These are phyloP conservation scores for Heteromurus nitidus DNA, from an alignment of 2,888 invertebrate genomes.

Conservation along the genomic window DNA sequence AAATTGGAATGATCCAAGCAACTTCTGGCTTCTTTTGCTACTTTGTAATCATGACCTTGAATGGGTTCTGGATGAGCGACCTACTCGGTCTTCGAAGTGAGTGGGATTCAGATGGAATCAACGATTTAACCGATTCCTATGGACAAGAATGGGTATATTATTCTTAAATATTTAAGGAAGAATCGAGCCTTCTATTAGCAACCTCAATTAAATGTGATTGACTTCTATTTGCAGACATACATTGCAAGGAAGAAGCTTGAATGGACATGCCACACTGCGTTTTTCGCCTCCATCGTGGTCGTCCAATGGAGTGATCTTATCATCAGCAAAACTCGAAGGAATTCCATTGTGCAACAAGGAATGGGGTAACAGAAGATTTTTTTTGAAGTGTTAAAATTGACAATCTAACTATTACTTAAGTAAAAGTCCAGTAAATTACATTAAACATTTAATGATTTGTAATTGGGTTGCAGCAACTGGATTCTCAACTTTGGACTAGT, in stretches of 20 bases:
- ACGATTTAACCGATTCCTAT: slow-evolving; percentile 82
- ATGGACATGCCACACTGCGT: slow-evolving; percentile 98
- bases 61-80: slow-evolving; percentile 85
- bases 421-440: too few relatives aligned
- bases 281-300: slow-evolving; percentile 98
- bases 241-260: slow-evolving; percentile 95
- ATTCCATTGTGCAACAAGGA: slow-evolving; percentile 97
- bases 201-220: background rate
- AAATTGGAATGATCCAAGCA: slow-evolving; percentile 90
- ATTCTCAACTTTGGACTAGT: slow-evolving; percentile 70
- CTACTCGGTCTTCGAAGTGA: slow-evolving; percentile 81
- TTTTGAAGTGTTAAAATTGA: background rate
- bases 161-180: too few relatives aligned
- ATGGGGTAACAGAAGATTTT: slow-evolving; percentile 82
- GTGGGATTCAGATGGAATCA: slow-evolving; percentile 84
- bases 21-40: slow-evolving; percentile 90
- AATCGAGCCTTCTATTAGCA: background rate
- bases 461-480: slow-evolving; percentile 59
- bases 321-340: slow-evolving; percentile 97
- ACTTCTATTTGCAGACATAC: slow-evolving; percentile 85
- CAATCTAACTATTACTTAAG: background rate
- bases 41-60: slow-evolving; percentile 89
- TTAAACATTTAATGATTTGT: too few relatives aligned
- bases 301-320: slow-evolving; percentile 99
- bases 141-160: slow-evolving; percentile 83